Percentiles rank a stretch among this genome's conserved stretches.
Conservation (phyloP, 92 coral and sea anemone species). For the Micromussa lordhowensis region DNA sequence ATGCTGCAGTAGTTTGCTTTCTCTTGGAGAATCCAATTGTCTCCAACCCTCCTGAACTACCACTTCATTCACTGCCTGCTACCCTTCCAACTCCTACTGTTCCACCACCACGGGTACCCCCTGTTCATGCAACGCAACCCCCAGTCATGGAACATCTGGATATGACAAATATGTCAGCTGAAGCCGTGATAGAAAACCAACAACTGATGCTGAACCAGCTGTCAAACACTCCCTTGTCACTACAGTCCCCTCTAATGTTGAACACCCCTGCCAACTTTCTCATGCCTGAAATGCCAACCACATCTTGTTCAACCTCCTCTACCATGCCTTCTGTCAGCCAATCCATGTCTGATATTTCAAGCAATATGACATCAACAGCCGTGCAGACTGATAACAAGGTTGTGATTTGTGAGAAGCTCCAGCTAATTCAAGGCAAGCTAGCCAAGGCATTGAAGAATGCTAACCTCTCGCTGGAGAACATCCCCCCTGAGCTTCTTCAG, state of each 20-base stretch:
- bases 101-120: slow-evolving; percentile 99
- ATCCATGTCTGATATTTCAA: slow-evolving; percentile 75
- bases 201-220: slow-evolving; percentile 75
- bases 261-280: slow-evolving; percentile 70
- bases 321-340: slow-evolving; percentile 79
- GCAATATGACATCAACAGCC: slow-evolving; percentile 79
- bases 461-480: slow-evolving; percentile 47
- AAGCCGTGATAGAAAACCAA: slow-evolving; percentile 67
- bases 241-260: slow-evolving; percentile 79
- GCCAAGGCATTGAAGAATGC: slow-evolving; percentile 71
- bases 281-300: slow-evolving; percentile 77
- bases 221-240: slow-evolving; percentile 71
- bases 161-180: slow-evolving; percentile 68
- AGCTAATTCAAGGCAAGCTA: slow-evolving; percentile 87
- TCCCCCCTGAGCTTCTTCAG: slow-evolving; percentile 78
- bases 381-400: slow-evolving; percentile 86
- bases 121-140: slow-evolving; percentile 93
- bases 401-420: slow-evolving; percentile 83
- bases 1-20: slow-evolving; percentile 94
- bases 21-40: slow-evolving; percentile 92
- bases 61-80: slow-evolving; percentile 82
- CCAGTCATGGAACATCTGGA: slow-evolving; percentile 91
- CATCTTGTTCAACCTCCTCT: slow-evolving; percentile 77
- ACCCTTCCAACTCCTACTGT: slow-evolving; percentile 84
- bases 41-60: slow-evolving; percentile 89